Percentiles rank a stretch among this genome's conserved stretches.
These are phyloP conservation scores for Hirtodrosophila histrioides DNA, from an alignment of 2,888 invertebrate species.

Conservation along the genomic window DNA sequence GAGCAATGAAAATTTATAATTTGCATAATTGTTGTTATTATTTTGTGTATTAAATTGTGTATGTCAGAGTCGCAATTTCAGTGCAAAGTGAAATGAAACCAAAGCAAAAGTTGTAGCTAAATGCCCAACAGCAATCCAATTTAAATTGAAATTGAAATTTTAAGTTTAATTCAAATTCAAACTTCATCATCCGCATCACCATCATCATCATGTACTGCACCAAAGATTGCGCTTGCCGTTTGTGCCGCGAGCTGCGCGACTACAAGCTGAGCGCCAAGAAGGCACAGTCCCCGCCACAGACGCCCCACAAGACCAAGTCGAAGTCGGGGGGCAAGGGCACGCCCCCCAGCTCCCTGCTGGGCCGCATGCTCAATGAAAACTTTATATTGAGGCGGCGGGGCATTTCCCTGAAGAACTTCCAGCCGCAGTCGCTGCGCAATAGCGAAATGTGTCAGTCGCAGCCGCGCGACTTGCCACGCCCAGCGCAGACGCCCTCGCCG, in stretches of 20 bases:
- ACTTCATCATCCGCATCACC: background rate
- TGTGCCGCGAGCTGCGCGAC: conserved; percentile 90
- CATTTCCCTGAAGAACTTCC: conserved; percentile 81
- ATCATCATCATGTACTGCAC: conserved; percentile 87
- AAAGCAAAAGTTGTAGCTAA: conserved; percentile 50
- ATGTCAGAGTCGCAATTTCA: conserved; percentile 48
- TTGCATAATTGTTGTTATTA: conserved; percentile 77
- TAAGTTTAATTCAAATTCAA: conserved; percentile 23
- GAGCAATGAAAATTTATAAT: conserved; percentile 77
- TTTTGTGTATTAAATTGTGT: conserved; percentile 56
- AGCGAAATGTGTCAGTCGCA: conserved; percentile 78
- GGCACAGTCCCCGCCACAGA: conserved; percentile 18
- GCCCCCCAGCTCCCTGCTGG: conserved; percentile 75
- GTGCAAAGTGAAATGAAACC: conserved; percentile 69
- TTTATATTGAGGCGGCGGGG: conserved; percentile 85
- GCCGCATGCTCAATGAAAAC: conserved; percentile 84
- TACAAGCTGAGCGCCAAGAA: conserved; percentile 84
- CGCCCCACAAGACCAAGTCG: conserved; percentile 26
- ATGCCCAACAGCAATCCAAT: conserved; percentile 6
- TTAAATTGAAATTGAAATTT: conserved; percentile 1
- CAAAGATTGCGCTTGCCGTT: conserved; percentile 90
- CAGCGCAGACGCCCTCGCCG: conserved; percentile 76
- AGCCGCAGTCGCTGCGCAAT: conserved; percentile 80
- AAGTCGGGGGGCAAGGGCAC: conserved; percentile 34
- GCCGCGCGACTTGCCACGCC: conserved; percentile 60